Evolutionary conservation across 2,113 vertebrate genomes (phyloP).

Genomic region (Mola mola): DNA sequence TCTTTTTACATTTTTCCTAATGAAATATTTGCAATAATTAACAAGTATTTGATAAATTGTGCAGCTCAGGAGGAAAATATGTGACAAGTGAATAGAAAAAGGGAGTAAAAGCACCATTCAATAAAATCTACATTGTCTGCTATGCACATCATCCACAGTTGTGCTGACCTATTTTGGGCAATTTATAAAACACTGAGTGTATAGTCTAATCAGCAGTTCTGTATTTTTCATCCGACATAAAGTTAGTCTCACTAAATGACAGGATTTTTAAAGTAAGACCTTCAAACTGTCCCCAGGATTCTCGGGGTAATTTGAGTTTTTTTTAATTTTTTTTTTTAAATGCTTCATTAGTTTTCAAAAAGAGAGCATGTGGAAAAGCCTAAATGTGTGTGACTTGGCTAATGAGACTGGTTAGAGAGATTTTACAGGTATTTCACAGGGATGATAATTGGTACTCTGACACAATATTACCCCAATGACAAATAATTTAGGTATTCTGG

Average conservation of each 20-base stretch:
- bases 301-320: neutral
- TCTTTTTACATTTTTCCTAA: no score
- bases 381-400: neutral
- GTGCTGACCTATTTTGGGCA: conserved; percentile 4
- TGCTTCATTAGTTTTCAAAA: no score
- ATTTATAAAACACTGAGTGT: neutral
- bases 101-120: neutral
- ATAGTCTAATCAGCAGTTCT: no score
- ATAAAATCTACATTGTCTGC: neutral
- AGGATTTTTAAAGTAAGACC: neutral
- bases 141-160: neutral
- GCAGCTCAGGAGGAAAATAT: neutral
- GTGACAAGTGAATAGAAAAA: neutral
- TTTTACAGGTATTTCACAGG: no score
- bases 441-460: no score
- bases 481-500: no score
- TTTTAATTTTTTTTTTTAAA: no score
- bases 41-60: neutral
- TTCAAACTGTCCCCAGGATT: neutral
- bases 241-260: neutral
- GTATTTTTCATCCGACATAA: neutral
- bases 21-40: no score
- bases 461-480: no score
- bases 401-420: no score
- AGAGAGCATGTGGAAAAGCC: neutral